Percentiles rank a stretch among this genome's conserved stretches.
These are phyloP conservation scores for Dasypus novemcinctus DNA, from an alignment of 2,113 vertebrate species.

Conservation along the genomic window DNA sequence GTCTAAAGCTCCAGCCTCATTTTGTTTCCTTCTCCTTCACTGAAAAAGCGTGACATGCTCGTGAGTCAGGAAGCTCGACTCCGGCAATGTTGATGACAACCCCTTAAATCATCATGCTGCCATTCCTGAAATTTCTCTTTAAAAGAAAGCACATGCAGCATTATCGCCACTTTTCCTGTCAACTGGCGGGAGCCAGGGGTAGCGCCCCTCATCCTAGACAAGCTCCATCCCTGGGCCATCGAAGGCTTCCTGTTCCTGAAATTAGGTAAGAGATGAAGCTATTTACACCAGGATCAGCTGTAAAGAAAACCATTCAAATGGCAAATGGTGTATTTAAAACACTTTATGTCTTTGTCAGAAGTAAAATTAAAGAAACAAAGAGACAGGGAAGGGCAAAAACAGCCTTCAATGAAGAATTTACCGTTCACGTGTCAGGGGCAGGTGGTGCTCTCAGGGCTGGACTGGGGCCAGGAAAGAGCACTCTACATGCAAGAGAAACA, in stretches of 20 bases:
- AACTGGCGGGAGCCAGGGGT: background rate
- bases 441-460: slow-evolving; percentile 26
- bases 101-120: background rate
- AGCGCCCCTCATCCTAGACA: background rate
- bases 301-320: slow-evolving; percentile 52
- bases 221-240: background rate
- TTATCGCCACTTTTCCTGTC: background rate
- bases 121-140: background rate
- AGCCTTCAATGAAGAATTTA: slow-evolving; percentile 2
- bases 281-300: slow-evolving; percentile 46
- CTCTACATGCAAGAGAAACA: background rate
- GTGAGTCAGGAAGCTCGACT: background rate
- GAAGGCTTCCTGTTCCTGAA: background rate
- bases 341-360: slow-evolving; percentile 42
- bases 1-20: background rate
- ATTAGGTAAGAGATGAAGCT: background rate
- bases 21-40: background rate
- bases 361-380: slow-evolving; percentile 53
- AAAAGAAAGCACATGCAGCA: background rate
- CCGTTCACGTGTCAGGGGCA: slow-evolving; percentile 39
- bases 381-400: background rate
- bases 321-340: slow-evolving; percentile 42
- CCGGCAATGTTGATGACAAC: background rate
- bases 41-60: background rate
- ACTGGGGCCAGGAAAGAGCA: slow-evolving; percentile 32